Evolutionary conservation across 2,888 invertebrate species (phyloP).

Genomic region (Drosophila rubida): DNA sequence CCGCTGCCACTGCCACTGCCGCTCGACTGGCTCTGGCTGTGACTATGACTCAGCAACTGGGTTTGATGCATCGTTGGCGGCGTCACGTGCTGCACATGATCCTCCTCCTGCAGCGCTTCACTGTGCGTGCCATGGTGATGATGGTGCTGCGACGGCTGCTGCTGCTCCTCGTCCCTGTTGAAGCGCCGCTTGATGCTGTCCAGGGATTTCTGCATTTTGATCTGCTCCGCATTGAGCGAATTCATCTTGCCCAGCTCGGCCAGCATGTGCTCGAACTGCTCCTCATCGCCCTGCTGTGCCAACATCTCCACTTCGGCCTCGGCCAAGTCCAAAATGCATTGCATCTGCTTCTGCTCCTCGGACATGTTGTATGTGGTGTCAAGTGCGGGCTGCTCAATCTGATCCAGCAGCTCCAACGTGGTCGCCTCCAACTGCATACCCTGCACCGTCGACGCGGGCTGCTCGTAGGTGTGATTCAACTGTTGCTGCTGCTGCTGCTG

Average conservation of each 20-base stretch:
- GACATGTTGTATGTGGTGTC: conserved; percentile 75
- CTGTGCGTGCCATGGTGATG: conserved; percentile 1
- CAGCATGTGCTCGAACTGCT: conserved; percentile 84
- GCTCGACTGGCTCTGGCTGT: conserved; percentile 42
- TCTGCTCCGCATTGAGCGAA: conserved; percentile 77
- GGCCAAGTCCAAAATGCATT: conserved; percentile 76
- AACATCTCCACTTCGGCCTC: conserved; percentile 80
- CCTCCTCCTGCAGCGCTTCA: conserved; percentile 2
- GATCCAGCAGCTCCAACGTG: conserved; percentile 76
- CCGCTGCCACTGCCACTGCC: conserved; percentile 50
- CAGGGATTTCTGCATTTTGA: conserved; percentile 84
- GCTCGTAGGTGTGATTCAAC: conserved; percentile 78
- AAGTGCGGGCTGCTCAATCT: conserved; percentile 74
- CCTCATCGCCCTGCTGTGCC: conserved; percentile 81
- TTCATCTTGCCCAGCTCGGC: conserved; percentile 80
- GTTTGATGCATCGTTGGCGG: conserved; percentile 29
- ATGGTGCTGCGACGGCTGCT: conserved; percentile 14
- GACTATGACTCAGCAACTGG: conserved; percentile 20
- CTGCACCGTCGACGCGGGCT: conserved; percentile 23
- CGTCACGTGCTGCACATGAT: conserved; percentile 20
- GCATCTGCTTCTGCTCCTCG: conserved; percentile 73
- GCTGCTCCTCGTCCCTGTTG: conserved; percentile 61
- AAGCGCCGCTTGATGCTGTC: conserved; percentile 84
- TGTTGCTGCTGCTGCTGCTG: conserved; percentile 6
- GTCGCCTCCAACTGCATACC: conserved; percentile 32